A percentile compares a stretch with the other conserved stretches of the same genome.
phyloP scores from a whole-genome alignment of 2,113 vertebrate species.

The Cavia aperea region DNA sequence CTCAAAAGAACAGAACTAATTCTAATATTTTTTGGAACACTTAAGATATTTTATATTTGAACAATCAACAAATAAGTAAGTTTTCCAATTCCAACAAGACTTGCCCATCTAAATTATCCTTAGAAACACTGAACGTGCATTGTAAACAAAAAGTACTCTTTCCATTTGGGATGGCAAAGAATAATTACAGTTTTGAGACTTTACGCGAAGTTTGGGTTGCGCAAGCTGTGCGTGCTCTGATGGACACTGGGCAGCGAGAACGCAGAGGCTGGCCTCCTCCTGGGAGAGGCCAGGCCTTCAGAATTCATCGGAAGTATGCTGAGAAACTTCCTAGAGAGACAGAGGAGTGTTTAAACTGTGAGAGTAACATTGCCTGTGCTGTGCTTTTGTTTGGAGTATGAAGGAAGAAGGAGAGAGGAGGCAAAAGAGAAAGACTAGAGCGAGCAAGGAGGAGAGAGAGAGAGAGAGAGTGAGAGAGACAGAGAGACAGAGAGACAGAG shows the following conservation, averaged over 20 bases:
- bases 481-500: neutral
- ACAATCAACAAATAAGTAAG: conserved; percentile 46
- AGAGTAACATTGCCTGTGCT: neutral
- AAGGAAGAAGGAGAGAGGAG: neutral
- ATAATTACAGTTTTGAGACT: conserved; percentile 37
- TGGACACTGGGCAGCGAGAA: neutral
- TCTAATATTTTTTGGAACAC: neutral
- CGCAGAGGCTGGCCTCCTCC: neutral
- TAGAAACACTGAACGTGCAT: conserved; percentile 26
- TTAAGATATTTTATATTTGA: conserved; percentile 47
- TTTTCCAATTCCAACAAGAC: neutral
- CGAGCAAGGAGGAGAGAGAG: rapidly evolving
- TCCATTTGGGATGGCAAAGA: neutral
- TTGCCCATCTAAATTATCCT: conserved; percentile 38
- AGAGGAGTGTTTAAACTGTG: neutral
- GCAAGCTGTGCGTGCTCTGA: conserved; percentile 26
- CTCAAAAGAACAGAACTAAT: conserved; percentile 25
- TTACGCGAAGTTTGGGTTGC: conserved; percentile 31
- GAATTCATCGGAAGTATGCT: neutral
- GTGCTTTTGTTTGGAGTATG: neutral
- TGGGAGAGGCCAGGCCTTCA: neutral
- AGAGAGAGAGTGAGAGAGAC: neutral
- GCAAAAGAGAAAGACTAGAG: neutral
- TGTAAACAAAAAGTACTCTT: conserved; percentile 5
- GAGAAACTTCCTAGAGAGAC: neutral